Base-by-base conservation (phyloP, 2,797 vertebrate genomes). In the Limosa lapponica region DNA sequence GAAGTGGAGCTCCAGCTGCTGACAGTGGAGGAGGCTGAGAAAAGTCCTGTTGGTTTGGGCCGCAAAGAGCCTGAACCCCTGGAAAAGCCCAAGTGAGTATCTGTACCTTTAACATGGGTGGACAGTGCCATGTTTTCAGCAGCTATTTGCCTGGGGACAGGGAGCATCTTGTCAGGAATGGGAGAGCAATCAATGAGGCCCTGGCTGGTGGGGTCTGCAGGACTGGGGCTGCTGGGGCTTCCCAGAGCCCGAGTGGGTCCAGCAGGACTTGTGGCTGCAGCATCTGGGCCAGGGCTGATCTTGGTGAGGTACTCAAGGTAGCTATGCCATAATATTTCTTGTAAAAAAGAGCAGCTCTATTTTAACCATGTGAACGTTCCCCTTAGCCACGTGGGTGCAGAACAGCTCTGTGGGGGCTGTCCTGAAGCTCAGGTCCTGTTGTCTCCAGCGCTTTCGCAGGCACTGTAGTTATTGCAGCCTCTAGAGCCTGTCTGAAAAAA, bases 1-100 rank as follows among this genome's bases (percentile, higher is more conserved):
- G 99, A 99, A 96, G 99, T 98, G 0, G 99, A 99, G 95, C 98
- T 99, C 82, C 99, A 99, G 28, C 97, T 99, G 95, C 96, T 99
- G 96, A 97, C 98, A 1, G 19, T 98, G 74, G 99, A 99, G 78
- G 98, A 99, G 70, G 99, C 99, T 0, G 99, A 99, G 96, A 98
- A 98, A 72, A 98, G 90, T 87, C 99, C 99, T 10, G 99, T 99
- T 82, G 99, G 99, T 13, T 97, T 98, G 52, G 99, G 97, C 23
- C 98, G 98, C 44, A 99, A 99, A 82, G 99, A 99, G 70, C 99
- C 99, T 0, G 99, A 99, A 79, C 98, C 99, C 12, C 97, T 99
- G 95, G 99, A 99, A 58, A 99, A 99, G 96, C 99, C 99, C 66
- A 98, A 99, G 99, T 99, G 98, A 93, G 98, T 93, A 65, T 44